Conservation (phyloP, 1,140 invertebrate genomes). For the Heliothis virescens region DNA sequence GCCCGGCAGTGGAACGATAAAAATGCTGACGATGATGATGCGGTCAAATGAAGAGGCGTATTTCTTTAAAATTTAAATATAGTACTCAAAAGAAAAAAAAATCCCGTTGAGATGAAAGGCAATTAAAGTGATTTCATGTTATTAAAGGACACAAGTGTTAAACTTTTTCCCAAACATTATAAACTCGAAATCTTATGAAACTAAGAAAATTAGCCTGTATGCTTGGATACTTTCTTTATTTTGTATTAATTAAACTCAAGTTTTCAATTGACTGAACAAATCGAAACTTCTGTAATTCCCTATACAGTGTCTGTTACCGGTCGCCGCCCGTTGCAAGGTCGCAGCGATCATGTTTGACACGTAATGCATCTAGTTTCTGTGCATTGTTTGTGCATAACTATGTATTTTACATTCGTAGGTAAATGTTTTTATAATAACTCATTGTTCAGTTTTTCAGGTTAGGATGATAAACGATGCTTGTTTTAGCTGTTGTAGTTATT, state of each 20-base stretch:
- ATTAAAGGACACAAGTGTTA: too few relatives aligned
- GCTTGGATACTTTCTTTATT: background rate
- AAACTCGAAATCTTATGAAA: too few relatives aligned
- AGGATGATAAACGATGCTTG: background rate
- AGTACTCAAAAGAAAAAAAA: too few relatives aligned
- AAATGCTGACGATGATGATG: too few relatives aligned
- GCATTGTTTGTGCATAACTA: slow-evolving; percentile 38
- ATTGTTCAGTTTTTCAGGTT: background rate
- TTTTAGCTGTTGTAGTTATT: background rate
- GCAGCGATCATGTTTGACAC: slow-evolving; percentile 34
- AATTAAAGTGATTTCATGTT: too few relatives aligned
- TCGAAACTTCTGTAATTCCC: background rate
- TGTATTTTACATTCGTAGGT: slow-evolving; percentile 7
- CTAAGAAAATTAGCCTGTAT: too few relatives aligned
- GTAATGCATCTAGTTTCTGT: slow-evolving; percentile 45
- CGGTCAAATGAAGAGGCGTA: too few relatives aligned
- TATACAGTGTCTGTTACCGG: background rate
- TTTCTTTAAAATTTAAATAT: background rate
- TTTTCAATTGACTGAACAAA: background rate
- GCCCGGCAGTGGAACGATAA: too few relatives aligned
- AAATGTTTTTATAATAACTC: slow-evolving; percentile 2
- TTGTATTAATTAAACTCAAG: background rate
- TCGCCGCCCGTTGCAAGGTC: slow-evolving; percentile 38
- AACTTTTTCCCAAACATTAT: too few relatives aligned
- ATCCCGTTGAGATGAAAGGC: too few relatives aligned